Evolutionary conservation across 2,797 vertebrate species (phyloP), one percentile per base, ranked within the genome.

Genomic region (Chaetophractus vellerosus): DNA sequence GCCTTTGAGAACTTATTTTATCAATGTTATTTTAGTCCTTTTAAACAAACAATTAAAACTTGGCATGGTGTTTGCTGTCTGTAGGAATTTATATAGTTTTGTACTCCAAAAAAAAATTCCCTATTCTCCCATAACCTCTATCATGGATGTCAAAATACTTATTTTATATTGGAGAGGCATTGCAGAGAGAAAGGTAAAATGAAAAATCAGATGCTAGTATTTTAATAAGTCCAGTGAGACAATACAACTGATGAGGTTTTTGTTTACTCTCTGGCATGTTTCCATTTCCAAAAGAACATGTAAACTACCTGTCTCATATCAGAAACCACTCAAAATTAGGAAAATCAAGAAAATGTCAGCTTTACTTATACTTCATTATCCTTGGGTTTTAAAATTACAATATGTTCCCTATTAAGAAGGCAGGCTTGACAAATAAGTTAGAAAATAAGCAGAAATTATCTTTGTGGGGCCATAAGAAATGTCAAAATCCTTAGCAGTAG

Each of bases 301-400:
- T 81, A 33, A 1, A 50, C 4, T n/a, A 57, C 19, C 15, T 7
- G 23, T 80, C 55, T 86, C 48, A 80, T 24, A 66, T 81, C 10
- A 63, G 57, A 64, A 86, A 71, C 59, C 21, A 31, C 36, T 86
- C 41, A 84, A 69, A 90, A 61, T 80, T 59, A 81, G 59, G 6
- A 81, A 87, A 81, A 81, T 86, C 21, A 81, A 28, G 57, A 87
- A 88, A 80, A 59, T 48, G n/a, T n/a, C 38, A 81, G n/a, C 26
- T 83, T 48, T n/a, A 50, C 55, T 63, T 79, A 63, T 41, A 41
- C 38, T 9, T 88, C 69, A 76, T 8, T 41, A 36, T 63, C 19
- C 55, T 21, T 28, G 85, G 59, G n/a, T 59, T 80, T 76, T 72
- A 11, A 64, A 55, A 91, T 52, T 45, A 82, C 3, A 52, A 80